Percentiles rank a stretch among this genome's conserved stretches.
phyloP scores from a whole-genome alignment of 1,140 invertebrate genomes.

The Aricia agestis region DNA sequence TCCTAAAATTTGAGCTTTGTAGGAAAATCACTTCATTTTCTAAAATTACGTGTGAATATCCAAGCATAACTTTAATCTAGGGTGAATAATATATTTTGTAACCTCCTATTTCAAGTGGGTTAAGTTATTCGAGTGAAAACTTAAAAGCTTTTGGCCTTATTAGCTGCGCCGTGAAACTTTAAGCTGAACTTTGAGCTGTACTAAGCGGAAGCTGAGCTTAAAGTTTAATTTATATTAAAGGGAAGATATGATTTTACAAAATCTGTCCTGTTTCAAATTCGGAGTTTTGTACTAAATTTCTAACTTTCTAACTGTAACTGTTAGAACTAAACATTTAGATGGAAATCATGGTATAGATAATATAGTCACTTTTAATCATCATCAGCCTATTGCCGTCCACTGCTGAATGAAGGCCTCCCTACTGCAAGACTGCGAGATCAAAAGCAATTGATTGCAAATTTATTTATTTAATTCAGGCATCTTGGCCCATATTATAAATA shows the following conservation, averaged over 20 bases:
- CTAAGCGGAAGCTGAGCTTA: neutral
- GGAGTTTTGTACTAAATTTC: neutral
- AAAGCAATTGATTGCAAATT: no score
- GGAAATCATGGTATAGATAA: no score
- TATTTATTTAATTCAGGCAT: no score
- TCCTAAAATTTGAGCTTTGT: no score
- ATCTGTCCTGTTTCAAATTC: neutral
- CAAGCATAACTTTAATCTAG: neutral
- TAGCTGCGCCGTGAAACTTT: neutral
- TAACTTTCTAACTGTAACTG: neutral
- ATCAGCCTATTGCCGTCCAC: no score
- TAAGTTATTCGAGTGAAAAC: slow-evolving; percentile 6
- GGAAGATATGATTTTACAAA: neutral
- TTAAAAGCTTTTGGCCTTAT: slow-evolving; percentile 14
- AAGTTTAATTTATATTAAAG: neutral
- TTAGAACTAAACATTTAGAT: no score
- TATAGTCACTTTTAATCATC: no score
- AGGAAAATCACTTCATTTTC: no score
- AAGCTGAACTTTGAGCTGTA: neutral
- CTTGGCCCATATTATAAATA: no score
- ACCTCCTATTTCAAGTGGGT: neutral
- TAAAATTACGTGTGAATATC: no score
- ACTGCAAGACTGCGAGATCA: no score
- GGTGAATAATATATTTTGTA: neutral
- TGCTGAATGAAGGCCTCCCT: no score